Percentiles rank a stretch among this genome's conserved stretches.
Conservation (phyloP, 2,113 vertebrate species). For the Anolis sagrei region DNA sequence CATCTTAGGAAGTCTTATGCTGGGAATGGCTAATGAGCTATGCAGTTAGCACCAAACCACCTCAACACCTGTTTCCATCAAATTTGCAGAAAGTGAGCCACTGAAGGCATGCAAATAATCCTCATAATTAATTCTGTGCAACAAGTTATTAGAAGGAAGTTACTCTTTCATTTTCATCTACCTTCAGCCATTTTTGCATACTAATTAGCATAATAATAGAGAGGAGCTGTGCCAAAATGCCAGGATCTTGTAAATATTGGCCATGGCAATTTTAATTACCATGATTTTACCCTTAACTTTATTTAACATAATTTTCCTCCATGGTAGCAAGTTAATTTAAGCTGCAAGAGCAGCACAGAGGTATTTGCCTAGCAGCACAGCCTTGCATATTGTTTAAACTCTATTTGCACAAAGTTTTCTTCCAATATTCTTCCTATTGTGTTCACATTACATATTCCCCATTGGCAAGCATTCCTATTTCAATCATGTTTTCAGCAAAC, state of each 20-base stretch:
- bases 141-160: constrained; percentile 52
- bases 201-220: constrained; percentile 29
- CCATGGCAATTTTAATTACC: constrained; percentile 10
- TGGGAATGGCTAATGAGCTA: constrained; percentile 1
- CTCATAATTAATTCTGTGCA: constrained; percentile 53
- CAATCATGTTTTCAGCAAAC: background rate
- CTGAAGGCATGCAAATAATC: constrained; percentile 55
- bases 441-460: background rate
- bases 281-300: constrained; percentile 27
- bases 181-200: constrained; percentile 27
- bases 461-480: background rate
- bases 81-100: constrained; percentile 40
- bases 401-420: background rate
- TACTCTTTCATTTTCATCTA: constrained; percentile 27
- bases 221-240: background rate
- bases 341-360: constrained; percentile 22
- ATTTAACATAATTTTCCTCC: constrained; percentile 15
- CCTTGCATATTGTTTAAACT: constrained; percentile 12
- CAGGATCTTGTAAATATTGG: constrained; percentile 25
- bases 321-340: background rate
- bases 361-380: background rate
- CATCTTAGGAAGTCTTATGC: background rate
- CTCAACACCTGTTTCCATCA: constrained; percentile 16
- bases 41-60: background rate
- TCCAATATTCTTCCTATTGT: background rate